phyloP scores from a whole-genome alignment of 2,113 vertebrate genomes.

The Pionites leucogaster region DNA sequence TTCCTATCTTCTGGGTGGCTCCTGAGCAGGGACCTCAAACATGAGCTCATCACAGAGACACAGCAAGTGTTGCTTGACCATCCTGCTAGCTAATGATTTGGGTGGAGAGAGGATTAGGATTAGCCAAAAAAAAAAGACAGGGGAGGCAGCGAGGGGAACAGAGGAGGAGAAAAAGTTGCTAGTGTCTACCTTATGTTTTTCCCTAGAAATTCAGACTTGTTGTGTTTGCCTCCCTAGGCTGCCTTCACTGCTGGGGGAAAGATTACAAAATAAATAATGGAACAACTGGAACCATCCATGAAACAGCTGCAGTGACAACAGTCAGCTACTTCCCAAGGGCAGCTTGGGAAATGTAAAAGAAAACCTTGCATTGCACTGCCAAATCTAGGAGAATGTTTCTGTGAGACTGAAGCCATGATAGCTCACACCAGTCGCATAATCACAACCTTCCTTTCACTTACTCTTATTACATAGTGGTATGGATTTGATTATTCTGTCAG shows the following conservation, averaged over 20 bases:
- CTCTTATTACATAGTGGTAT: constrained; percentile 2
- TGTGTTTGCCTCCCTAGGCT: background rate
- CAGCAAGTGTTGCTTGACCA: background rate
- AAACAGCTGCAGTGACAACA: background rate
- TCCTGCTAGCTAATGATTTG: background rate
- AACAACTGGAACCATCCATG: background rate
- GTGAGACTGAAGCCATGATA: background rate
- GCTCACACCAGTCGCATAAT: background rate
- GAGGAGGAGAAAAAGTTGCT: background rate
- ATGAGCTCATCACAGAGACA: background rate
- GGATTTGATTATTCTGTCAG: constrained; percentile 47
- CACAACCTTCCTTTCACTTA: background rate
- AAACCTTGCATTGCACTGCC: background rate
- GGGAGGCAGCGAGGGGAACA: background rate
- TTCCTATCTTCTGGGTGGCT: background rate
- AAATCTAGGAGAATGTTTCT: background rate
- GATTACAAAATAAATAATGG: background rate
- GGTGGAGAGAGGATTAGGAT: background rate
- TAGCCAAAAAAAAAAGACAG: background rate
- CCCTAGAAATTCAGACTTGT: background rate
- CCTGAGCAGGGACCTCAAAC: background rate
- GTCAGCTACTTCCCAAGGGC: background rate
- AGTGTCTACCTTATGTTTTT: background rate
- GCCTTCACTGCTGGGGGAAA: background rate
- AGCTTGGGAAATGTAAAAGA: background rate